Evolutionary conservation across 2,888 invertebrate genomes (phyloP), one percentile per base, ranked within the genome.

Genomic region (Napeogenes inachia): DNA sequence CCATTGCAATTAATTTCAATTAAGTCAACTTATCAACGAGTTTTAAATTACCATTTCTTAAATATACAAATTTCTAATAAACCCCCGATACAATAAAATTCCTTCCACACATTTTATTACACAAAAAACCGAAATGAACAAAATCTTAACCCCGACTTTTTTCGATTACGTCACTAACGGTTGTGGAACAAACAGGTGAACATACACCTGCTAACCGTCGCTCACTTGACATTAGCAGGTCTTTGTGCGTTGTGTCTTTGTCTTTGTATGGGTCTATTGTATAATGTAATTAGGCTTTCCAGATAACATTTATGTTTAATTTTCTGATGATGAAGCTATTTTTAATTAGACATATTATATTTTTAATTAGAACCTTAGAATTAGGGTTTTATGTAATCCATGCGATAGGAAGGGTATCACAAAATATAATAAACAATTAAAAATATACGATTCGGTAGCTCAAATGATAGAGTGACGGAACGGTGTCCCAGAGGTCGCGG

Each of bases 151-250:
- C 61, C 55, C 32, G 54, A 60, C 45, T 61, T 64, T 56, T 58
- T 58, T 58, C 54, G 61, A 45, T 67, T 84, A 80, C 80, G 76
- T 80, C 75, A 72, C 57, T 85, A 88, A 88, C 88, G 87, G 88
- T 85, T 80, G 78, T 62, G 68, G 68, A 68, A 73, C 77, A 77
- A 85, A 89, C 89, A 89, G 89, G 89, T 89, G 89, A 82, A 79
- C 70, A 59, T 71, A 78, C 89, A 89, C 89, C 89, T 89, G 89
- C 81, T 85, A 88, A 73, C 73, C 65, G 73, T 87, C 87, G 79
- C 84, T 60, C 54, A 58, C 66, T 61, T 67, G 64, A 64, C 66
- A 66, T 66, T 67, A 64, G 58, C 56, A 54, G 45, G 76, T 65
- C 70, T 74, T 78, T 84, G 50, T 47, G 47, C 21, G 47, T 13